These are phyloP conservation scores for Ginglymostoma cirratum DNA, from an alignment of 2,113 vertebrate genomes.

Conservation along the genomic window DNA sequence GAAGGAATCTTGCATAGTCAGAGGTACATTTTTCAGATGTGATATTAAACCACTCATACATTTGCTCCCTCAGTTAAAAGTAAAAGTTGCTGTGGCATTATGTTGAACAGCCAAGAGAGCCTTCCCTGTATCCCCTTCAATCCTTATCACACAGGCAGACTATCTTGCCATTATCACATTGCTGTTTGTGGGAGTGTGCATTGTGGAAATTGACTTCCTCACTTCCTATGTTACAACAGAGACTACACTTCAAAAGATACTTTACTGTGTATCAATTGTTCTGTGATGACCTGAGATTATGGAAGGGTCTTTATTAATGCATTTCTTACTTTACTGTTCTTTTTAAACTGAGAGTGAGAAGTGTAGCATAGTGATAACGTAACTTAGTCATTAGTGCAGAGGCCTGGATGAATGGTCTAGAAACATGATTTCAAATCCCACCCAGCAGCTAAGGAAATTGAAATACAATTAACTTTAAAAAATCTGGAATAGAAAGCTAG, in stretches of 20 bases:
- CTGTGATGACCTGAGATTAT: neutral
- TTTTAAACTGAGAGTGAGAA: no score
- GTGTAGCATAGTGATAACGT: neutral
- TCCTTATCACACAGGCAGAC: neutral
- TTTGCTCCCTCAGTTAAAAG: no score
- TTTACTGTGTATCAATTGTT: neutral
- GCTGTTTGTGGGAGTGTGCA: neutral
- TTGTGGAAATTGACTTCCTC: neutral
- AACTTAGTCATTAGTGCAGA: no score
- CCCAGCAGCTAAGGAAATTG: no score
- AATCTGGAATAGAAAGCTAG: neutral
- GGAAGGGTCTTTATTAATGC: neutral
- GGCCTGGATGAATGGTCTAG: no score
- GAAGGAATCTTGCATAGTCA: neutral
- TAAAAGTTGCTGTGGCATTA: neutral
- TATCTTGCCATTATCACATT: neutral
- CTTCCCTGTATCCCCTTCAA: neutral
- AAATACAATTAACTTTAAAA: no score
- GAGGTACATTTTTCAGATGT: no score
- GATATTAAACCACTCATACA: no score
- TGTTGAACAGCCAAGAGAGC: neutral
- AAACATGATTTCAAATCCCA: no score
- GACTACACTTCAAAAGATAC: neutral
- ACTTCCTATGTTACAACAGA: neutral
- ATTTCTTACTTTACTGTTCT: no score